Base-by-base conservation (phyloP, 2,888 invertebrate genomes). In the Pantelozetes paolii region DNA sequence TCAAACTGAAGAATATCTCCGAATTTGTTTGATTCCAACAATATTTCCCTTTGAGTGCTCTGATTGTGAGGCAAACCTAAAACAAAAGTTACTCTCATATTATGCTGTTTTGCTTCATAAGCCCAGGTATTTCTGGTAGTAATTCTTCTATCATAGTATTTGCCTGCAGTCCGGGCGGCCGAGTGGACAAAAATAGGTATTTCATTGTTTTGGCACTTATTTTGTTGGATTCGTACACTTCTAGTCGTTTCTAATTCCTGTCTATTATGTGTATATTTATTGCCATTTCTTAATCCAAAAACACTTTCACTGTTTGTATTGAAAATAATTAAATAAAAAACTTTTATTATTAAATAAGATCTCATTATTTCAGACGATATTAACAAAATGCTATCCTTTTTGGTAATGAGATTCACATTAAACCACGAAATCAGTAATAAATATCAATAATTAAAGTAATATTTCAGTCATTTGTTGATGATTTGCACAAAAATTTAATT, bases 1-100 rank as follows among this genome's bases (percentile, higher is more conserved):
- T 11, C 69, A 28, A 69, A 69, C 45, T 69, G 69, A 45, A 69
- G 26, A 18, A 69, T 69, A 45, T 69, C 69, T 1, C 8, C 6
- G 18, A 15, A 69, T 18, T 15, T 13, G 15, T 69, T 28, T 6
- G 69, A 69, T 28, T 69, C 69, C 0, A 20, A 15, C 0, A 23
- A 11, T 11, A 69, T 13, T 26, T 45, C 26, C 28, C 9, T 45
- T 26, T 69, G 26, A 13, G 9, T 23, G 9, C 69, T 42, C 6
- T 69, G 6, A 45, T 69, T 28, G 1, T n/a, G 2, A 2, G 40
- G 20, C 15, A 15, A 0, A 0, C 20, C 69, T 0, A 69, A 15
- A 26, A 69, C 69, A 18, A 69, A 69, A 13, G 13, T 15, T 0
- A 69, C 69, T 15, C 36, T 69, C 8, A 69, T 40, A 13, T 69